A percentile compares a stretch with the other conserved stretches of the same genome.
These are phyloP conservation scores for Lordiphosa mommai DNA, from an alignment of 1,140 invertebrate species.

Conservation along the genomic window DNA sequence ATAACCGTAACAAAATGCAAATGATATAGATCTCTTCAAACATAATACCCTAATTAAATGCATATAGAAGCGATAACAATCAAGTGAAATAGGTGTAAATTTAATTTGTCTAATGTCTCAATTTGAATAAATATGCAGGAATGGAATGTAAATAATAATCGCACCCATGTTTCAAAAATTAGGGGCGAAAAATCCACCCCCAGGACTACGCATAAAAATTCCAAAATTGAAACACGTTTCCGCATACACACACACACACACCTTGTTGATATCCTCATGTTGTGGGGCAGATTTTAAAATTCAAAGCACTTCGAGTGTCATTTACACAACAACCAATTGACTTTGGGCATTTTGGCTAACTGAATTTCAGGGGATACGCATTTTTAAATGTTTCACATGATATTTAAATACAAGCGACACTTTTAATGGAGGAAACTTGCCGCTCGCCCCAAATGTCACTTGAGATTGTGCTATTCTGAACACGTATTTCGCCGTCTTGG, in stretches of 20 bases:
- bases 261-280: neutral
- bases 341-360: conserved; percentile 37
- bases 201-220: conserved; percentile 18
- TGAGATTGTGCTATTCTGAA: conserved; percentile 40
- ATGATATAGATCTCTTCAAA: conserved; percentile 12
- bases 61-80: conserved; percentile 70
- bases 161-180: conserved; percentile 21
- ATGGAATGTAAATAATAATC: conserved; percentile 56
- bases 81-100: conserved; percentile 76
- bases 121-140: conserved; percentile 70
- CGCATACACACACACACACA: conserved; percentile 7
- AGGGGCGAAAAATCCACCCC: conserved; percentile 32
- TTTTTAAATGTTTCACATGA: conserved; percentile 73
- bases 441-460: conserved; percentile 28
- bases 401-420: conserved; percentile 72
- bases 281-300: conserved; percentile 58
- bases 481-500: conserved; percentile 42
- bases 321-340: conserved; percentile 65
- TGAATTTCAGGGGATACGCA: conserved; percentile 45
- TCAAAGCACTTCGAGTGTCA: conserved; percentile 67
- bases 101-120: conserved; percentile 79
- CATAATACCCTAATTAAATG: conserved; percentile 66
- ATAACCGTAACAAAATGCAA: conserved; percentile 54
- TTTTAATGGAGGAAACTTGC: conserved; percentile 45
- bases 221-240: conserved; percentile 54